Percentiles rank a stretch among this genome's conserved stretches.
Evolutionary conservation across 2,888 invertebrate species (phyloP).

Genomic region (Mechanitis messenoides): DNA sequence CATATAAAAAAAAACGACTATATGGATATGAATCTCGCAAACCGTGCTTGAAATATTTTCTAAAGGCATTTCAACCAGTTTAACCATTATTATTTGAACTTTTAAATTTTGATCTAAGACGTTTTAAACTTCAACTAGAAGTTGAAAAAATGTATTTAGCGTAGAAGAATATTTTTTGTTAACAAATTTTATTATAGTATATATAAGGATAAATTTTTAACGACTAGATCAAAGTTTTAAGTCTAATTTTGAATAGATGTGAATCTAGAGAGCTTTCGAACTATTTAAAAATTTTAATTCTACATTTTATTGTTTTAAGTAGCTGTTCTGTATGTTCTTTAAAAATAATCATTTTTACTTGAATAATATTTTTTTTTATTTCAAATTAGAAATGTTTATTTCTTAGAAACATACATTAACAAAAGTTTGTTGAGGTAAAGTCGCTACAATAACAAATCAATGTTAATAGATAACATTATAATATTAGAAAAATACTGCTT

Average conservation of each 20-base stretch:
- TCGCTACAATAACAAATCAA: conserved; percentile 28
- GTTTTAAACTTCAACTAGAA: conserved; percentile 51
- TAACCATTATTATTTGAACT: conserved; percentile 50
- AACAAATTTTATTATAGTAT: conserved; percentile 61
- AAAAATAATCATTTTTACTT: conserved; percentile 12
- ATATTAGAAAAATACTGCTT: conserved; percentile 67
- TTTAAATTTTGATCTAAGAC: conserved; percentile 57
- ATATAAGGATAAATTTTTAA: conserved; percentile 47
- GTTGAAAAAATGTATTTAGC: conserved; percentile 67
- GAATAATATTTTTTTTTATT: too few species aligned
- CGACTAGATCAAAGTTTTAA: conserved; percentile 48
- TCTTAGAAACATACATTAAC: not conserved
- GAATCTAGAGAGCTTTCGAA: conserved; percentile 59
- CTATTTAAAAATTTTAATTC: conserved; percentile 48
- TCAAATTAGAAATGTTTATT: not conserved
- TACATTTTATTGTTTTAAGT: conserved; percentile 50
- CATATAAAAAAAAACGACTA: conserved; percentile 12
- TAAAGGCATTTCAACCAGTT: conserved; percentile 56
- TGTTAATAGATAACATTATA: conserved; percentile 26
- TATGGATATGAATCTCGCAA: conserved; percentile 33
- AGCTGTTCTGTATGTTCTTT: not conserved
- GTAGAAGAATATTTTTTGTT: conserved; percentile 72
- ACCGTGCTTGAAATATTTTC: conserved; percentile 43
- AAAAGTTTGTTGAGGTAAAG: conserved; percentile 24
- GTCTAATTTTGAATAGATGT: conserved; percentile 44